Evolutionary conservation across 2,888 invertebrate genomes (phyloP), one percentile per base, ranked within the genome.

Genomic region (Craniophora ligustri): DNA sequence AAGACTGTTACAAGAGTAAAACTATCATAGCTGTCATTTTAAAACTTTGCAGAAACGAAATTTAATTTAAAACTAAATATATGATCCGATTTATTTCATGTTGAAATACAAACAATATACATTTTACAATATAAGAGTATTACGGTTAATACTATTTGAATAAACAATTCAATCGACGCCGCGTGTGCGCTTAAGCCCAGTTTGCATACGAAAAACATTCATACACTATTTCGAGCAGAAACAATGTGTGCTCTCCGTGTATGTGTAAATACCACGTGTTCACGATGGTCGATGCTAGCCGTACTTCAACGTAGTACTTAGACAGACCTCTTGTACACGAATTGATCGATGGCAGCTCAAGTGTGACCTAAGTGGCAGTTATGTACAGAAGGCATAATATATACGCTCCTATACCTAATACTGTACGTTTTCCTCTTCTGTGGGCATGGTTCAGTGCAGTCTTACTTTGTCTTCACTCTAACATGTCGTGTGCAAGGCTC

Each of bases 361-460:
- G 55, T 31, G 23, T 61, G 32, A 67, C 54, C 62, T 64, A 55
- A 67, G 63, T 55, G 62, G 55, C 39, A 54, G 48, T 64, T 67
- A 67, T 67, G 14, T 48, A 61, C 63, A 67, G 63, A 61, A 45
- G 67, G 44, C 28, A 40, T 36, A 45, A 66, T 36, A 48, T 32
- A 61, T 26, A n/a, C n/a, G 14, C 11, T 26, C 28, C 18, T 13
- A 14, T 49, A 14, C n/a, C 30, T 38, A 41, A 42, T 65, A 26
- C 10, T 49, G 49, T 41, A 57, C 48, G 34, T 28, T 32, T 49
- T 34, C 41, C n/a, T 23, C 19, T 8, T 41, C 14, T 38, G 38
- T 21, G 21, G 21, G 26, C n/a, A 7, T 46, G 41, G 26, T 38
- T 35, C 26, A 35, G 26, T 66, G 67, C 53, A 60, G 36, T 41